A percentile compares a stretch with the other conserved stretches of the same genome.
Conservation (phyloP, 2,113 vertebrate genomes). For the Phalacrocorax carbo region DNA sequence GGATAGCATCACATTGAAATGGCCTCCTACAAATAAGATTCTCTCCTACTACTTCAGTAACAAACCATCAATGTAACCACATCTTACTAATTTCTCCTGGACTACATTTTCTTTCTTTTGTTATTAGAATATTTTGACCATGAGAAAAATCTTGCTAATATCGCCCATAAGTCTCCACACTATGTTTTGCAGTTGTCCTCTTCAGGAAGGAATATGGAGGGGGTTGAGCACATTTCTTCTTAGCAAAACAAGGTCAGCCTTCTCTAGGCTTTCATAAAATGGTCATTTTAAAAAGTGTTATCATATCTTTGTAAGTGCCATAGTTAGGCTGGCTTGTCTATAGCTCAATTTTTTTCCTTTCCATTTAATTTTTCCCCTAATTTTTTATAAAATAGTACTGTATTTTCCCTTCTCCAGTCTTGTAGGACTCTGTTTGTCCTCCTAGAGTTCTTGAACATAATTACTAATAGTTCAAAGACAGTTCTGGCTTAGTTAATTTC, state of each 20-base stretch:
- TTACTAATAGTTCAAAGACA: background rate
- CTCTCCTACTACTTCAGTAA: background rate
- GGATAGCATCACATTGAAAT: background rate
- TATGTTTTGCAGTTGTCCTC: background rate
- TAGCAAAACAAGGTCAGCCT: background rate
- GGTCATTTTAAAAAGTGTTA: background rate
- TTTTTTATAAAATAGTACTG: background rate
- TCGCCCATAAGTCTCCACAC: background rate
- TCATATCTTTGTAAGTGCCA: background rate
- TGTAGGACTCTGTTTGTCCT: background rate
- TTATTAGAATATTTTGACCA: background rate
- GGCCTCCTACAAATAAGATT: background rate
- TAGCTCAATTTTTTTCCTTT: background rate
- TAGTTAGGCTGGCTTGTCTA: background rate
- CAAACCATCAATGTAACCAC: background rate
- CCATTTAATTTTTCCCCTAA: background rate
- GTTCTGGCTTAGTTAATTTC: constrained; percentile 23
- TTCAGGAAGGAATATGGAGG: background rate
- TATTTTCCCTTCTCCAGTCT: background rate
- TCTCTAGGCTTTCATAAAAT: background rate
- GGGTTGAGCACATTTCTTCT: background rate
- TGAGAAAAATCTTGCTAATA: background rate
- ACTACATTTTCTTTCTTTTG: background rate
- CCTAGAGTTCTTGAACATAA: background rate
- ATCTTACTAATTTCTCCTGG: background rate